Base-by-base conservation (phyloP, 92 coral and sea anemone genomes). In the Zoanthus gigantus region DNA sequence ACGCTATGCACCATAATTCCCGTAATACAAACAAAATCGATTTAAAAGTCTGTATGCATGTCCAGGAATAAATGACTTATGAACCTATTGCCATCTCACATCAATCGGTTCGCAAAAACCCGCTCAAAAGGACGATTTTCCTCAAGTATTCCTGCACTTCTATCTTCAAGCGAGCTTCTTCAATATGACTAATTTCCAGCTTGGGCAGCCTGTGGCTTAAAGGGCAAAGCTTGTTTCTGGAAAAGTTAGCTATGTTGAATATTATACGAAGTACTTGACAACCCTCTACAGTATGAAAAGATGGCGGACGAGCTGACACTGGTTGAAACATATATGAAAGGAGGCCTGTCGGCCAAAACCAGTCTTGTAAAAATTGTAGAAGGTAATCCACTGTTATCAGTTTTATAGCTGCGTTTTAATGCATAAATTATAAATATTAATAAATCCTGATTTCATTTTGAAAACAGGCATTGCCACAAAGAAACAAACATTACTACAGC, bases 271-370 rank as follows among this genome's bases (percentile, higher is more conserved):
- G 86, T 77, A 77, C 67, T 42, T 18, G 15, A 9, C 7, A 34
- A 9, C 6, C 31, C 8, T 17, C 32, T 28, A n/a, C 9, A 47
- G 57, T n/a, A 47, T 48, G 63, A 34, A 54, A 77, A 77, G 50
- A 77, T 77, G 82, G 67, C 82, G 67, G 82, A 77, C 61, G 82
- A 53, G 15, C 47, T 77, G 16, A 13, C 46, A 4, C 42, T 57
- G n/a, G 82, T 77, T 53, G 47, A 52, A 53, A 53, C n/a, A 30
- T 77, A 77, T 28, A 77, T 77, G 17, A 53, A 77, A 56, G 82
- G 82, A 10, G 82, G 82, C 28, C 46, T 53, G 67, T 0, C 66
- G 44, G 67, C 82, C 29, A 77, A 77, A 77, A 53, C 17, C 47
- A 77, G 82, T n/a, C 82, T 77, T 54, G 47, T 54, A 53, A 30